Evolutionary conservation across 2,888 invertebrate genomes (phyloP), one percentile per base, ranked within the genome.

Genomic region (Rhagophthalmus giganteus): DNA sequence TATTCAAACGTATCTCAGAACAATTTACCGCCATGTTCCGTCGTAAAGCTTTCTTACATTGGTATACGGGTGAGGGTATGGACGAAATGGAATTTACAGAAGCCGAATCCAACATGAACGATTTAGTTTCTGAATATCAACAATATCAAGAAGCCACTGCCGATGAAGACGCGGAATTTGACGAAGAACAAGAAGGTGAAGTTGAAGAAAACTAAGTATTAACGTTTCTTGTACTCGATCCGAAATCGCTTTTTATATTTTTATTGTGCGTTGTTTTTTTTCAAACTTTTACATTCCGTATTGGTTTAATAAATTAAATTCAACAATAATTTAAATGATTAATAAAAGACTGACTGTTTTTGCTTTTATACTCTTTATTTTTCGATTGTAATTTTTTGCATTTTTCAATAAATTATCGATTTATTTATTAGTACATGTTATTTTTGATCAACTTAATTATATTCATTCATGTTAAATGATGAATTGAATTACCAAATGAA

Each of bases 121-220:
- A 91, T 72, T 75, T 91, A 74, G 90, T 92, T n/a, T 90, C 90
- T 1, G 91, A 91, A 71, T 91, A 92, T 76, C 91, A 91, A 72
- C 91, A 92, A 72, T 91, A 91, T 78, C 91, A 91, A 77, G 90
- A 85, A 72, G 88, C 88, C 51, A 87, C 85, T 59, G 85, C 85
- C 63, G 86, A 86, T 66, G 86, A 86, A 69, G 86, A 86, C 68
- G 84, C 83, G 0, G 86, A 86, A 74, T 87, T 86, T 73, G 86
- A 86, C 62, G 86, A 86, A 70, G 83, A 83, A 59, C 79, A 79
- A 63, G 82, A 82, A 69, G 82, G 80, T 65, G 83, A 82, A 71
- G 81, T 82, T 69, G 83, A 83, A 60, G 82, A 82, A 57, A 72
- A 71, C 55, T 75, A 74, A 65, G 28, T 46, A 38, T 46, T 31